phyloP scores from a whole-genome alignment of 1,140 invertebrate species.

The Bilobella aurantiaca region DNA sequence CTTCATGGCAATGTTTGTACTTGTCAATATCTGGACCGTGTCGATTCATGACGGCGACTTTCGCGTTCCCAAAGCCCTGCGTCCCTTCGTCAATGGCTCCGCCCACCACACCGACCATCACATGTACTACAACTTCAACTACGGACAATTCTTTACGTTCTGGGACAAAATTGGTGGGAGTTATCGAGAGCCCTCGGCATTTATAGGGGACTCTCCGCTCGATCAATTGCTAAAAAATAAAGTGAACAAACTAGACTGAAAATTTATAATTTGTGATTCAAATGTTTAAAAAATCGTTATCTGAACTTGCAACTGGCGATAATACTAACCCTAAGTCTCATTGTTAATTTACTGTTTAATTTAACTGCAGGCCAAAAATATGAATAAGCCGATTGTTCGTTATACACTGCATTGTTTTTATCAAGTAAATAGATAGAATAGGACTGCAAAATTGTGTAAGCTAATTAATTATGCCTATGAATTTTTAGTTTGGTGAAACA shows the following conservation, averaged over 20 bases:
- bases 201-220: constrained; percentile 20
- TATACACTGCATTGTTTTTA: no score
- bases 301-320: no score
- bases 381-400: no score
- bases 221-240: constrained; percentile 7
- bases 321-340: no score
- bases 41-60: constrained; percentile 47
- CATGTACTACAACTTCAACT: constrained; percentile 46
- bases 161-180: constrained; percentile 43
- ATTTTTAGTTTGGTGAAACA: no score
- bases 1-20: constrained; percentile 43
- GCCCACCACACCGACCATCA: constrained; percentile 48
- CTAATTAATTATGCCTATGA: no score
- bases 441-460: no score
- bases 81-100: constrained; percentile 44
- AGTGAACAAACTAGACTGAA: not conserved
- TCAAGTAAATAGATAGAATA: no score
- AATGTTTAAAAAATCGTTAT: no score
- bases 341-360: no score
- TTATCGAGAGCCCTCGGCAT: constrained; percentile 27
- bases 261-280: not conserved
- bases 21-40: constrained; percentile 48
- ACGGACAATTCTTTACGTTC: constrained; percentile 48
- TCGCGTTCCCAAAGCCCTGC: constrained; percentile 40
- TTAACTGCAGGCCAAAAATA: no score